phyloP scores from a whole-genome alignment of 2,113 vertebrate genomes.

The Thalassoma bifasciatum region DNA sequence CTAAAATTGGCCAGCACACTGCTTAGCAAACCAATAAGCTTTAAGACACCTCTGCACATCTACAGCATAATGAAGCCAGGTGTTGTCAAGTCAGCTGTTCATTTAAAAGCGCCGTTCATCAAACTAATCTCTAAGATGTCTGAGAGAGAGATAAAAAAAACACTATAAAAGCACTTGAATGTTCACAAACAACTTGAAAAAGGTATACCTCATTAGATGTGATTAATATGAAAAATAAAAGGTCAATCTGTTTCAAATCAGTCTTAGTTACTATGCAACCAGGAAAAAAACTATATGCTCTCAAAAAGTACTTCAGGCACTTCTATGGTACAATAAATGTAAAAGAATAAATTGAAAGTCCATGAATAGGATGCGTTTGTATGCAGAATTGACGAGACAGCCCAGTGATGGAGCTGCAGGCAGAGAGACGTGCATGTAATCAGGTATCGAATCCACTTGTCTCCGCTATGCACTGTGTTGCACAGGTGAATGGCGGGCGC shows the following conservation, averaged over 20 bases:
- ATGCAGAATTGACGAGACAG: conserved; percentile 66
- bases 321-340: conserved; percentile 42
- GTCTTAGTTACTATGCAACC: conserved; percentile 19
- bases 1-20: conserved; percentile 50
- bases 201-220: background rate
- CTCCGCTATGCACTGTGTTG: conserved; percentile 39
- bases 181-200: conserved; percentile 22
- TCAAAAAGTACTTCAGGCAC: conserved; percentile 37
- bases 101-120: conserved; percentile 29
- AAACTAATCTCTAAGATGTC: conserved; percentile 29
- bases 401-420: conserved; percentile 58
- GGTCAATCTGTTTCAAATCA: conserved; percentile 44
- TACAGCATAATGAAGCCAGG: conserved; percentile 30
- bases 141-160: background rate
- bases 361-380: conserved; percentile 70
- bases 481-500: conserved; percentile 45
- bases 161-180: conserved; percentile 12
- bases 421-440: conserved; percentile 67
- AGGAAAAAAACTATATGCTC: conserved; percentile 17
- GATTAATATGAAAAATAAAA: conserved; percentile 31
- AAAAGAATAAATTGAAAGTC: conserved; percentile 56
- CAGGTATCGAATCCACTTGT: conserved; percentile 66
- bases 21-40: conserved; percentile 20
- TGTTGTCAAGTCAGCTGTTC: conserved; percentile 41
- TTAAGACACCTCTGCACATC: conserved; percentile 19